Base-by-base conservation (phyloP, 1,140 invertebrate species). In the Papilio machaon region DNA sequence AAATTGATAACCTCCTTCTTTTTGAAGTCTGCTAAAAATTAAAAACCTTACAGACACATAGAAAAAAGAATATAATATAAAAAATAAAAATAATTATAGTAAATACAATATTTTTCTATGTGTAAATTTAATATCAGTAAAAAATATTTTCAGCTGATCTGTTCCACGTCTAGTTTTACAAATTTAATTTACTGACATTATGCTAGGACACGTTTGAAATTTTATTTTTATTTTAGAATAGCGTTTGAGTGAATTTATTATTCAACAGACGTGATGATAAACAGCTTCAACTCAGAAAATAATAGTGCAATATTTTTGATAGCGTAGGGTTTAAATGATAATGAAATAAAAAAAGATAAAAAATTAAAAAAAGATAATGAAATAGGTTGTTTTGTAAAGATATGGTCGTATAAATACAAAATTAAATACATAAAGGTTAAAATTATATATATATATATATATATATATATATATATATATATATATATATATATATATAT, bases 121-220 rank as follows among this genome's bases (percentile, higher is more conserved):
- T 10, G 13, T 64, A 64, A 64, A 64, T 64, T 30, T 23, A 64
- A 11, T 30, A 64, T 30, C 3, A 64, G 19, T 30, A 64, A 11
- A 19, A 23, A 8, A 9, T 2, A 30, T 11, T 23, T 64, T 64
- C 9, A 11, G 9, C 19, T 64, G 19, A 64, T 30, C 23, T 23
- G 19, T 64, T 64, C 23, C 19, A 30, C 60, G 23, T 30, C 10
- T 64, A 23, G 19, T 30, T 64, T 64, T 23, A 30, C 3, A 23
- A 11, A 64, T 64, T 30, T 64, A 13, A 23, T 30, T 8, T 30
- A 10, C 10, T 9, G 30, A 64, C 19, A 23, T 64, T 23, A 64
- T 64, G 60, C 19, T 64, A 64, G 60, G 60, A 30, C 60, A 64
- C 19, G 60, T 64, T 64, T 64, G 19, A 64, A 30, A 30, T 64